phyloP scores from a whole-genome alignment of 2,888 invertebrate genomes.

The Eupeodes latifasciatus region DNA sequence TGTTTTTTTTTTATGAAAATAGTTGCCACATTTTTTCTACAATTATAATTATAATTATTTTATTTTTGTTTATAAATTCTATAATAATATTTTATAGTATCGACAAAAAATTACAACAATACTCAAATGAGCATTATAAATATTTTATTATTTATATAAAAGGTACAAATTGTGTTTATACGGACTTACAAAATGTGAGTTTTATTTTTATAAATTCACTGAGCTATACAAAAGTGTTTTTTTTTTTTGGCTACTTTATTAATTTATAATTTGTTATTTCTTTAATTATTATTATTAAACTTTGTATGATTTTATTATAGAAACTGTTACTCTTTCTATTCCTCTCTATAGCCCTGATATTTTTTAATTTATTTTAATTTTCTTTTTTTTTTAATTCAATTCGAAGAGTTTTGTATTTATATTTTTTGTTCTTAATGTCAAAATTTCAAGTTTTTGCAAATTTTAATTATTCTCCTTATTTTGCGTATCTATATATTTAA shows the following conservation, averaged over 20 bases:
- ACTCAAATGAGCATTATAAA: constrained; percentile 19
- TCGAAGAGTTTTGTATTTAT: background rate
- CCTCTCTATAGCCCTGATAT: constrained; percentile 32
- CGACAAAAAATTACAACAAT: constrained; percentile 51
- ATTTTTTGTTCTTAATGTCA: background rate
- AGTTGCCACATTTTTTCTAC: constrained; percentile 26
- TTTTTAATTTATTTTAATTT: background rate
- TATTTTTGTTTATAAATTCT: constrained; percentile 43
- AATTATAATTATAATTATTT: background rate
- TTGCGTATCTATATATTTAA: background rate
- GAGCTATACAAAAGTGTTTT: constrained; percentile 37
- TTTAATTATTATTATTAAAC: background rate
- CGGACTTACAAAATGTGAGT: constrained; percentile 67
- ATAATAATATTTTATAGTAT: constrained; percentile 35
- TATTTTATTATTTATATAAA: constrained; percentile 60
- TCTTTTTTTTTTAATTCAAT: background rate
- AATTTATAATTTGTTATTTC: background rate
- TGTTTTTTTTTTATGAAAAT: constrained; percentile 7
- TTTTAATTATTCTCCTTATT: constrained; percentile 30
- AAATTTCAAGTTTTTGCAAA: constrained; percentile 24
- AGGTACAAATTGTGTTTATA: constrained; percentile 73
- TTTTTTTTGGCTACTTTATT: constrained; percentile 9
- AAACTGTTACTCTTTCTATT: constrained; percentile 1
- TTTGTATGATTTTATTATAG: constrained; percentile 8
- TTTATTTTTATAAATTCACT: constrained; percentile 11